Base-by-base conservation (phyloP, 2,797 vertebrate species). In the Poecilia picta region DNA sequence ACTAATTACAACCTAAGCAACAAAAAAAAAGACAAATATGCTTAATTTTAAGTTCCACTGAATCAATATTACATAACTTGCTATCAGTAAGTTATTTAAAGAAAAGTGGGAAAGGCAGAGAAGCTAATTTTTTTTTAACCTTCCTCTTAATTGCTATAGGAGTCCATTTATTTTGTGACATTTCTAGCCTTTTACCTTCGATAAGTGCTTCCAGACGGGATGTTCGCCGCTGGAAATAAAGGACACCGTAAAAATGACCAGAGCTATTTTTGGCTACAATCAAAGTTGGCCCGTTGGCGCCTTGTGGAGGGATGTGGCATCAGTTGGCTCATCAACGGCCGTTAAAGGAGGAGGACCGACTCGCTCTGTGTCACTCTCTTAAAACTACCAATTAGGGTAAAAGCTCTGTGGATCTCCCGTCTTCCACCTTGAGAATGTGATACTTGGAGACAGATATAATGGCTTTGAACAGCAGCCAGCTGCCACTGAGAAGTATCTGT, bases 351-450 rank as follows among this genome's bases (percentile, higher is more conserved):
- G 75, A 73, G 80, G 75, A 81, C 77, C 89, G 77, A 13, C 64
- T 81, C 86, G 78, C 81, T 85, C 80, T 78, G 86, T 83, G 81
- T 74, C 47, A n/a, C 83, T 78, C 85, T 93, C 84, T 77, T 88
- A 90, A 85, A 93, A 75, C 76, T 85, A 83, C 82, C 93, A 95
- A 95, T 96, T 95, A 93, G 85, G 82, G 78, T 93, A 87, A 95
- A 94, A 95, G 94, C 93, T 88, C 87, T 74, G 80, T 33, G 88
- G 86, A 90, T 87, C 79, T 77, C 84, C 74, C 73, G 59, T 78
- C 79, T 81, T 88, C 90, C 89, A 87, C 91, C 90, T 92, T 92
- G 88, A 64, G 85, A 89, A 77, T 77, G 81, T 81, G 89, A 90
- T 89, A 88, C 88, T 91, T 85, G 57, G 73, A 83, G 45, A 25